Conservation (phyloP, 2,113 vertebrate genomes). For the Zosterops hypoxanthus region DNA sequence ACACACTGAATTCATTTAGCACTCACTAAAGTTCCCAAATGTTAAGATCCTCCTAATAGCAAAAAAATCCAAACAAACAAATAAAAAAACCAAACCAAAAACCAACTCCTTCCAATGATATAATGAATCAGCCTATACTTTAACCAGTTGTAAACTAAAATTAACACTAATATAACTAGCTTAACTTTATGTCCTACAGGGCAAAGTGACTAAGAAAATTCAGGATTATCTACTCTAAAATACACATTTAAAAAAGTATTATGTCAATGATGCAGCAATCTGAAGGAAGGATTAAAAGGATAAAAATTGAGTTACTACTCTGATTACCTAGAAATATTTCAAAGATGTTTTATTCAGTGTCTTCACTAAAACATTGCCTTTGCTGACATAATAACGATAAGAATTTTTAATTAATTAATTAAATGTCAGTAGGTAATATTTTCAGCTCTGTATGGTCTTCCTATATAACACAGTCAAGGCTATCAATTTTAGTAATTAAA, state of each 20-base stretch:
- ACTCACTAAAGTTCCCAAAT: background rate
- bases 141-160: background rate
- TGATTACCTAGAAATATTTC: background rate
- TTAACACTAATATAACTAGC: background rate
- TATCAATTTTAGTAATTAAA: background rate
- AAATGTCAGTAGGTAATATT: background rate
- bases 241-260: background rate
- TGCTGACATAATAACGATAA: background rate
- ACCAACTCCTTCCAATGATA: background rate
- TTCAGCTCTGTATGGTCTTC: background rate
- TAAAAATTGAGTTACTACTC: background rate
- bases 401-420: background rate
- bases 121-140: background rate
- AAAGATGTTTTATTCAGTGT: background rate
- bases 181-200: background rate
- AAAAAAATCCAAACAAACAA: no score
- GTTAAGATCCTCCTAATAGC: background rate
- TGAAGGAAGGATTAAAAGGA: background rate
- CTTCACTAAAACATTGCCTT: background rate
- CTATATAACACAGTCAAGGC: background rate
- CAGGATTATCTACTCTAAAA: background rate
- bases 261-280: background rate
- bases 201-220: background rate
- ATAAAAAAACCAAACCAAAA: background rate
- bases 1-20: background rate